Evolutionary conservation across 2,797 vertebrate genomes (phyloP).

Genomic region (Hippocampus kuda): DNA sequence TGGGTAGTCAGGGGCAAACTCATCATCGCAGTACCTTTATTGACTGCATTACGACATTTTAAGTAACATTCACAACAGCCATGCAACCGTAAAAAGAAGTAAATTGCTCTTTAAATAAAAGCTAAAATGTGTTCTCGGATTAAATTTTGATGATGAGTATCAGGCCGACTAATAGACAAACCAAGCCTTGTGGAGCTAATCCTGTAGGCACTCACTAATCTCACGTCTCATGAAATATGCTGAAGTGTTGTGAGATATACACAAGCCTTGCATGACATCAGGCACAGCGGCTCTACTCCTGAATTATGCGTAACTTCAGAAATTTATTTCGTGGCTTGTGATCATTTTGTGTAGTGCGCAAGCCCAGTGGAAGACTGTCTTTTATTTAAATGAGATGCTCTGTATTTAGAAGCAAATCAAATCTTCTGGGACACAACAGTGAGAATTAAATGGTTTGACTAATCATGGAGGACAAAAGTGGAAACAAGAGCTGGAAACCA

Average conservation of each 20-base stretch:
- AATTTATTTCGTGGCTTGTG: background rate
- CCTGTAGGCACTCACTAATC: background rate
- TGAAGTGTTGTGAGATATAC: background rate
- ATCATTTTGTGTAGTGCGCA: constrained; percentile 4
- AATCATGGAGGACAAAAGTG: constrained; percentile 26
- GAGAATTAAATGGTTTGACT: constrained; percentile 28
- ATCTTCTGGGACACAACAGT: constrained; percentile 27
- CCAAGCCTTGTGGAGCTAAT: background rate
- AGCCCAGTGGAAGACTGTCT: constrained; percentile 16
- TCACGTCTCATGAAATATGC: background rate
- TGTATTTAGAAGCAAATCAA: constrained; percentile 31
- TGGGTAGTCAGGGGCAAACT: background rate
- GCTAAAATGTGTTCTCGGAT: no score
- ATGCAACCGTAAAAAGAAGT: no score
- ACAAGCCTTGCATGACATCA: background rate
- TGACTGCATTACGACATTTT: background rate
- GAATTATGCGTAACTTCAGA: background rate
- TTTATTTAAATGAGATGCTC: constrained; percentile 33
- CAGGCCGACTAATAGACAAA: background rate
- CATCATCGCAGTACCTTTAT: background rate
- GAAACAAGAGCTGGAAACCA: constrained; percentile 37
- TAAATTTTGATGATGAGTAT: no score
- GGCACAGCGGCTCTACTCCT: background rate
- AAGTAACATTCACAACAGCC: background rate
- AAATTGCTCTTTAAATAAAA: no score